phyloP scores from a whole-genome alignment of 2,888 invertebrate species.

The Sepiola atlantica region DNA sequence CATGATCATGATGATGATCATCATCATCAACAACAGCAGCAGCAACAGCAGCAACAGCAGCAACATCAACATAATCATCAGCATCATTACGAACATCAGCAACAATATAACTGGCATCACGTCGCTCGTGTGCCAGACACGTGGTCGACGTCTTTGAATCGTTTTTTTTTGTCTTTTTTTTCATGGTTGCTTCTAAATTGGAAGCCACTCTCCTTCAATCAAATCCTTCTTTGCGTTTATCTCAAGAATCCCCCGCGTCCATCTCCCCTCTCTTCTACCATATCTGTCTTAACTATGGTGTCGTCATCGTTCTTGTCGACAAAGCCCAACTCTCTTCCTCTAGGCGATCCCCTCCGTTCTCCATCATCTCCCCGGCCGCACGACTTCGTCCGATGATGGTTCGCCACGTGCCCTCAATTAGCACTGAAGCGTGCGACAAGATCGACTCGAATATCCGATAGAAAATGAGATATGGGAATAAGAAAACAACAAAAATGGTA shows the following conservation, averaged over 20 bases:
- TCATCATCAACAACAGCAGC: no score
- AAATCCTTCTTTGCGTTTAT: background rate
- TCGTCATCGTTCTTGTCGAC: no score
- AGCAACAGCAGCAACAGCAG: background rate
- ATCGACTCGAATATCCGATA: background rate
- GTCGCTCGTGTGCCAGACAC: background rate
- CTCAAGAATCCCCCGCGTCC: background rate
- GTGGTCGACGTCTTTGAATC: background rate
- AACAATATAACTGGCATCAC: background rate
- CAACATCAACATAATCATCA: background rate
- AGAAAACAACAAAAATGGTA: background rate
- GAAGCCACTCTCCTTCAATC: background rate
- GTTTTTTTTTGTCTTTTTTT: background rate
- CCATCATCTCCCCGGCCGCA: background rate
- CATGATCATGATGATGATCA: no score
- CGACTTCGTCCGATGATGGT: background rate
- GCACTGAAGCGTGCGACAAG: conserved; percentile 18
- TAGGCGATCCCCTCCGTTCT: background rate
- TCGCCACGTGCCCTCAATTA: conserved; percentile 19
- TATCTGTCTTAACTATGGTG: no score
- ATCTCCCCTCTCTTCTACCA: no score
- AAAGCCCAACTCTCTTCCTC: no score
- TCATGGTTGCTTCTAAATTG: background rate
- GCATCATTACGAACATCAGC: background rate
- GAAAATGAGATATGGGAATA: background rate